These are phyloP conservation scores for Scomber japonicus DNA, from an alignment of 2,113 vertebrate species.

Conservation along the genomic window DNA sequence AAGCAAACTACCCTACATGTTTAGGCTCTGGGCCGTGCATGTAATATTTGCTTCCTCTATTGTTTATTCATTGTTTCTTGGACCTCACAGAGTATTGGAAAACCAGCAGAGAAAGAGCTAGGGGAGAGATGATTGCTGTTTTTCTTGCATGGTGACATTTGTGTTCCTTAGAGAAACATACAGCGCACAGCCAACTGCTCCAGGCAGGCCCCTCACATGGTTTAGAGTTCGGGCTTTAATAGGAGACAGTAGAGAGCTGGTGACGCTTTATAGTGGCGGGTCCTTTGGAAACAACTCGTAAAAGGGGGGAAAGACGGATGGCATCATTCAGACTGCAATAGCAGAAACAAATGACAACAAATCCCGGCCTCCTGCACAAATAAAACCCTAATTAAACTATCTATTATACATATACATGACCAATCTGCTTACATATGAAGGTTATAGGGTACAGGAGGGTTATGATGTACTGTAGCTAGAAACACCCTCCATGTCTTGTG, in stretches of 20 bases:
- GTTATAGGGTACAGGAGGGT: background rate
- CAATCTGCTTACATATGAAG: background rate
- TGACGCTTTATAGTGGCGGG: constrained; percentile 48
- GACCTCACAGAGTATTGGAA: constrained; percentile 34
- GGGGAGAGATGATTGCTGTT: constrained; percentile 41
- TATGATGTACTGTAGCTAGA: background rate
- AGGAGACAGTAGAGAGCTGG: constrained; percentile 38
- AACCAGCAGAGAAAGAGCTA: constrained; percentile 17
- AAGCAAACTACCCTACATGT: constrained; percentile 34
- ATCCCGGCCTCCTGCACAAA: constrained; percentile 8
- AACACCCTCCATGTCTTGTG: background rate
- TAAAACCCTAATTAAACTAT: constrained; percentile 7
- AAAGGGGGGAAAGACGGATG: constrained; percentile 32
- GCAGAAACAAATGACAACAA: constrained; percentile 35
- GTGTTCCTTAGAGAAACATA: constrained; percentile 59
- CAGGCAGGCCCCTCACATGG: constrained; percentile 28
- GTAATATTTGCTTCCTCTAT: constrained; percentile 39
- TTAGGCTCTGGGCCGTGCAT: constrained; percentile 51
- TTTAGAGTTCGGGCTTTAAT: constrained; percentile 56
- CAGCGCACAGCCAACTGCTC: constrained; percentile 38
- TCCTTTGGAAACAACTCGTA: constrained; percentile 50
- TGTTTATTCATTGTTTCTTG: constrained; percentile 61
- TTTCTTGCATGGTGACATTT: constrained; percentile 67
- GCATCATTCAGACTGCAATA: constrained; percentile 32
- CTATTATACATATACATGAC: background rate